A percentile compares a stretch with the other conserved stretches of the same genome.
These are phyloP conservation scores for Premnoplex brunnescens DNA, from an alignment of 2,797 vertebrate species.

Conservation along the genomic window DNA sequence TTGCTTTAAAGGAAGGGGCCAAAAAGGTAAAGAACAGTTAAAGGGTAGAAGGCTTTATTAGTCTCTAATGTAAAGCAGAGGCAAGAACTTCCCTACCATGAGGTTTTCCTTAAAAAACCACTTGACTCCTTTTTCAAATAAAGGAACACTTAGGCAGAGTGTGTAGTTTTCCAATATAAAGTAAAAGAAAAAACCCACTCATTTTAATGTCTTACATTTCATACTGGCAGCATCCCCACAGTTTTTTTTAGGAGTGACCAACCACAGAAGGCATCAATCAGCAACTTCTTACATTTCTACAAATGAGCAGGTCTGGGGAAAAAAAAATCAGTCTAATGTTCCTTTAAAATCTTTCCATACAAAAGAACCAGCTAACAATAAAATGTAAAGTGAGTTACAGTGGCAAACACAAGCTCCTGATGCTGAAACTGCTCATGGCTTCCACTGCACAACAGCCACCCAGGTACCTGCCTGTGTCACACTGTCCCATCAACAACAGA, in stretches of 20 bases:
- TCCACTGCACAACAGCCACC: not conserved
- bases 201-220: not conserved
- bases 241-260: not conserved
- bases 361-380: not conserved
- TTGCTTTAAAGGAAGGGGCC: not conserved
- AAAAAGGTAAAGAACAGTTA: not conserved
- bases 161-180: not conserved
- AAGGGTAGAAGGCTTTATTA: not conserved
- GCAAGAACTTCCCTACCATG: not conserved
- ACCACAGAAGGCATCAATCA: not conserved
- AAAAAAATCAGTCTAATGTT: not conserved
- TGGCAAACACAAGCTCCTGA: not conserved
- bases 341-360: not conserved
- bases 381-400: not conserved
- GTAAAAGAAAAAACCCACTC: not conserved
- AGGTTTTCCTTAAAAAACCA: not conserved
- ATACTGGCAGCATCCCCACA: not conserved
- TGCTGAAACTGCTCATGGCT: not conserved
- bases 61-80: not conserved
- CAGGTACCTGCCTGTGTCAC: not conserved
- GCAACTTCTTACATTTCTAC: not conserved
- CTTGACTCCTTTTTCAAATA: not conserved
- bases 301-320: not conserved
- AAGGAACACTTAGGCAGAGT: not conserved
- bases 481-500: not conserved